Evolutionary conservation across 2,113 vertebrate species (phyloP).

Genomic region (Perca flavescens): DNA sequence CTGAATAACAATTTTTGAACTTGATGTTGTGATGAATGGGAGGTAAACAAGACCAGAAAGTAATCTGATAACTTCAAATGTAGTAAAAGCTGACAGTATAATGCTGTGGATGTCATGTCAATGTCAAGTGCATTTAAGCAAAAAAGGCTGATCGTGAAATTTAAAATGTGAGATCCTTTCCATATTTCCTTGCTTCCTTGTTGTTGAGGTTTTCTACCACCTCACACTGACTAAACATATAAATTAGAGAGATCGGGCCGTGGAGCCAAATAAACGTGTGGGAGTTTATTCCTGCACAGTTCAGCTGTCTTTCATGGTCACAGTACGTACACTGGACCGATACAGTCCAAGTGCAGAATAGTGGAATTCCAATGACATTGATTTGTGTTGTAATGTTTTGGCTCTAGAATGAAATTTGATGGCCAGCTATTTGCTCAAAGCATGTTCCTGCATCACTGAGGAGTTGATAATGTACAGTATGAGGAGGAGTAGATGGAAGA

Average conservation of each 20-base stretch:
- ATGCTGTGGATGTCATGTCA: not conserved
- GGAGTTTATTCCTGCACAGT: not conserved
- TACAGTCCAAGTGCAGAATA: not conserved
- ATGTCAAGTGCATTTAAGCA: not conserved
- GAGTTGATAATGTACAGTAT: not conserved
- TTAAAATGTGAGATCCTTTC: not conserved
- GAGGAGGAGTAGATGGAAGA: conserved; percentile 7
- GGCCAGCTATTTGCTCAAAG: not conserved
- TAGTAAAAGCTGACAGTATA: not conserved
- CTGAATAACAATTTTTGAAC: not conserved
- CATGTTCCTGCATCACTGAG: not conserved
- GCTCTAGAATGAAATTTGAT: conserved; percentile 10
- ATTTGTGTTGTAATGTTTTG: conserved; percentile 2
- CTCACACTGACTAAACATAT: not conserved
- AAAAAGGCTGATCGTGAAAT: not conserved
- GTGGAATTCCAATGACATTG: not conserved
- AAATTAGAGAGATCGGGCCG: not conserved
- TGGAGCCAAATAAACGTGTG: not conserved
- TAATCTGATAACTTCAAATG: not conserved
- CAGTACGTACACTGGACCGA: not conserved
- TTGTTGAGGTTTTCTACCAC: not conserved
- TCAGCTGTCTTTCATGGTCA: not conserved
- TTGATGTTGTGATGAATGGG: not conserved
- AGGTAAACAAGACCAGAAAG: not conserved
- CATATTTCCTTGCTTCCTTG: not conserved